Base-by-base conservation (phyloP, 2,113 vertebrate genomes). In the Catagonus wagneri region DNA sequence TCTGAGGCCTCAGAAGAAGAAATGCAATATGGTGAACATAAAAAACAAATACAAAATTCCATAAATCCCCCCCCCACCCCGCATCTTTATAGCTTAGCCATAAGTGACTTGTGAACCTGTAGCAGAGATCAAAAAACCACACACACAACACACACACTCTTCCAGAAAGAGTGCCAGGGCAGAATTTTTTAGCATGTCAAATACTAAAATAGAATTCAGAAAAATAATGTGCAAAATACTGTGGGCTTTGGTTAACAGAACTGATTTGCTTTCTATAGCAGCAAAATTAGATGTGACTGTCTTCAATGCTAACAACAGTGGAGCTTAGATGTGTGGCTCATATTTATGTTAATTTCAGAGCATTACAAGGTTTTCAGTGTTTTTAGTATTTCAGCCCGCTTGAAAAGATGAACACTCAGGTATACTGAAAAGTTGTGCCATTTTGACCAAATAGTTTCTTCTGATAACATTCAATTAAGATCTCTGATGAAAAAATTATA, bases 81-180 rank as follows among this genome's bases (percentile, higher is more conserved):
- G 80, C 83, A 83, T 75, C 92, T 94, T 95, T 86, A 75, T 32
- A 93, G 72, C 34, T 84, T 72, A 84, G 12, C 68, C 76, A 85
- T 76, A 60, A 84, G n/a, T 88, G n/a, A 90, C 76, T 94, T 95
- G 75, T 78, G 78, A 94, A 86, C 58, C 44, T 85, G 20, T 10
- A 93, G 71, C 72, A 92, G 88, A 97, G 94, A 94, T 97, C 90
- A 97, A 96, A 96, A 87, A 71, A 86, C 52, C 90, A 34, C 36
- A 54, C 61, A 34, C 1, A 80, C 52, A 92, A 34, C 36, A 54
- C 61, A 34, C 1, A 80, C 71, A 90, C n/a, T 85, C 74, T 96
- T 95, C 81, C 76, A 95, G 50, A 97, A 92, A 71, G 65, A 89
- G 84, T 32, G 29, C 39, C 90, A 15, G 52, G 56, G 61, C 74